Evolutionary conservation across 2,888 invertebrate species (phyloP).

Genomic region (Ernsta delagoae): DNA sequence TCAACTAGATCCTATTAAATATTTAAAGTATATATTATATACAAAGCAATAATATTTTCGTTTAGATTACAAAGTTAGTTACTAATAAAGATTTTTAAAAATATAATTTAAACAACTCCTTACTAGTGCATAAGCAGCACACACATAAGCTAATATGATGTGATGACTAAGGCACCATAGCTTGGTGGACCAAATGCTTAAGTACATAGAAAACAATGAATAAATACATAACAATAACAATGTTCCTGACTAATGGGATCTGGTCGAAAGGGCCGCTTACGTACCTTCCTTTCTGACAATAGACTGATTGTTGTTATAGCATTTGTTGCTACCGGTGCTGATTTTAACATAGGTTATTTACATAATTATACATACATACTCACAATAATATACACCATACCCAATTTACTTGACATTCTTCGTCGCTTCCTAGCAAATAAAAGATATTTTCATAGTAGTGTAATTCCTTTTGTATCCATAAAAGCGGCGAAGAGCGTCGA

Average conservation of each 20-base stretch:
- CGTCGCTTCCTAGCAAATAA: slow-evolving; percentile 54
- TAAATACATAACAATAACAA: too few relatives aligned
- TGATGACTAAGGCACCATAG: slow-evolving; percentile 43
- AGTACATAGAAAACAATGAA: neutral
- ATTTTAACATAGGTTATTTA: slow-evolving; percentile 84
- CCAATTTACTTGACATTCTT: slow-evolving; percentile 63
- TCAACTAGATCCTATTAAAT: slow-evolving; percentile 54
- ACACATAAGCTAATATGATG: slow-evolving; percentile 40
- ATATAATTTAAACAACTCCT: neutral
- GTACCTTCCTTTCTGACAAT: slow-evolving; percentile 83
- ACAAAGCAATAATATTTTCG: neutral
- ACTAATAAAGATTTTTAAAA: too few relatives aligned
- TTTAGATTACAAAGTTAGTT: neutral
- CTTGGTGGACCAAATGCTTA: slow-evolving; percentile 36
- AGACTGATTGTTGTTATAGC: slow-evolving; percentile 84
- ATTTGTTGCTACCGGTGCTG: slow-evolving; percentile 84
- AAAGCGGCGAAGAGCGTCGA: slow-evolving; percentile 60
- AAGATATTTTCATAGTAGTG: slow-evolving; percentile 76
- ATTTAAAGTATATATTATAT: neutral
- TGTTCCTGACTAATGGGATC: slow-evolving; percentile 59
- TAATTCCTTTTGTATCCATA: slow-evolving; percentile 69
- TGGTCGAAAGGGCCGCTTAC: slow-evolving; percentile 62
- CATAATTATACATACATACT: slow-evolving; percentile 76
- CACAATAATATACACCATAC: slow-evolving; percentile 72
- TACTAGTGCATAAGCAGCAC: slow-evolving; percentile 45